Evolutionary conservation across 2,797 vertebrate species (phyloP).

Genomic region (Alectoris magna): DNA sequence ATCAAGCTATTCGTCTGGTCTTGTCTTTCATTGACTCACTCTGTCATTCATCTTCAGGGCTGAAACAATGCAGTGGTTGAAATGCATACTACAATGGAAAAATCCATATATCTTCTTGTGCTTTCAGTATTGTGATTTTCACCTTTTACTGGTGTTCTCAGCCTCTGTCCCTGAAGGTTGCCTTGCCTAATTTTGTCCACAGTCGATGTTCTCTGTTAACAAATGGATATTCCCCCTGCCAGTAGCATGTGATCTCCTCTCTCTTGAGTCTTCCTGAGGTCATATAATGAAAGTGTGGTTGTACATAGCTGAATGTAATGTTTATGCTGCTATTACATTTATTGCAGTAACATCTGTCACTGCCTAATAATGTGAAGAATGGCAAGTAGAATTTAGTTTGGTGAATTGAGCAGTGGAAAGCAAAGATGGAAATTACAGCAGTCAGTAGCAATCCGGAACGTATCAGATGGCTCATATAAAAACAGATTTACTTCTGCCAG

Average conservation of each 20-base stretch:
- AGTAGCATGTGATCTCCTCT: neutral
- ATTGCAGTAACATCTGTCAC: constrained; percentile 19
- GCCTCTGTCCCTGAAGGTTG: neutral
- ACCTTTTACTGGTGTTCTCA: neutral
- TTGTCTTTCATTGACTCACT: neutral
- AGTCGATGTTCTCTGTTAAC: neutral
- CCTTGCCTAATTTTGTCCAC: neutral
- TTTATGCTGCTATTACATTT: constrained; percentile 12
- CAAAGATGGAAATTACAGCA: neutral
- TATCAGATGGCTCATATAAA: neutral
- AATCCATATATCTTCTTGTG: neutral
- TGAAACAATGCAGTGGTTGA: neutral
- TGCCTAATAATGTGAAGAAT: neutral
- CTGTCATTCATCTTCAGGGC: neutral
- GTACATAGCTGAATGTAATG: neutral
- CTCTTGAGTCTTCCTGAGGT: neutral
- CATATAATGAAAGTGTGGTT: neutral
- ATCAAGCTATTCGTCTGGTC: neutral
- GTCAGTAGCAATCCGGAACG: neutral
- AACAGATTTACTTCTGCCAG: neutral
- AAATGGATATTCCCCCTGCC: neutral
- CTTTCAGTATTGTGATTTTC: neutral
- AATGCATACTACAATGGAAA: neutral
- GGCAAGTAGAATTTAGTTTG: constrained; percentile 11
- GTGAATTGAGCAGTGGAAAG: neutral